Conservation (phyloP, 2,797 vertebrate genomes). For the Sebastolobus alascanus region DNA sequence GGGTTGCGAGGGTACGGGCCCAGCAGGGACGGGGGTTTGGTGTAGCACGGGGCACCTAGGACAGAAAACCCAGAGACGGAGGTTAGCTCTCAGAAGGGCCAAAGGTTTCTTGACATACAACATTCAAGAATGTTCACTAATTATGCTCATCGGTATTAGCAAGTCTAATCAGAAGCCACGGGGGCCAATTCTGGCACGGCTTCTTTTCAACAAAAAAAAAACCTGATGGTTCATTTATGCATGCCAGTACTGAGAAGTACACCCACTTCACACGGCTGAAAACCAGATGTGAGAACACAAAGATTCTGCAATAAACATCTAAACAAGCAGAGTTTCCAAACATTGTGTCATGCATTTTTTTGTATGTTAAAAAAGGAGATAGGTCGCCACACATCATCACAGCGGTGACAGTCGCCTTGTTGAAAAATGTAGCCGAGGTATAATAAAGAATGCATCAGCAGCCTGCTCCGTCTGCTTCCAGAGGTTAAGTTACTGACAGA, state of each 20-base stretch:
- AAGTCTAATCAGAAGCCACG: slow-evolving; percentile 81
- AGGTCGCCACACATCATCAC: neutral
- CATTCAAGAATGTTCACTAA: slow-evolving; percentile 81
- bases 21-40: slow-evolving; percentile 92
- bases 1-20: slow-evolving; percentile 90
- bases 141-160: slow-evolving; percentile 78
- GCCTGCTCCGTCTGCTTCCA: slow-evolving; percentile 1
- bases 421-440: slow-evolving; percentile 15
- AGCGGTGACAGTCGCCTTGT: slow-evolving; percentile 9
- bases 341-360: slow-evolving; percentile 1
- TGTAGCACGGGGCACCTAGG: slow-evolving; percentile 90
- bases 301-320: slow-evolving; percentile 31
- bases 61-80: slow-evolving; percentile 64
- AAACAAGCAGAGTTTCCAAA: slow-evolving; percentile 30
- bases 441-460: slow-evolving; percentile 28
- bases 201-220: slow-evolving; percentile 67
- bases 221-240: slow-evolving; percentile 77
- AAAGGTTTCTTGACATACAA: slow-evolving; percentile 81
- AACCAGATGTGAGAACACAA: slow-evolving; percentile 59
- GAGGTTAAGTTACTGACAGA: slow-evolving; percentile 48
- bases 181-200: slow-evolving; percentile 73
- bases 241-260: slow-evolving; percentile 68
- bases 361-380: slow-evolving; percentile 1
- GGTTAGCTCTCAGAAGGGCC: slow-evolving; percentile 73
- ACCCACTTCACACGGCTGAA: slow-evolving; percentile 53